A percentile compares a stretch with the other conserved stretches of the same genome.
Evolutionary conservation across 1,140 invertebrate species (phyloP).

Genomic region (Caerostris darwini): DNA sequence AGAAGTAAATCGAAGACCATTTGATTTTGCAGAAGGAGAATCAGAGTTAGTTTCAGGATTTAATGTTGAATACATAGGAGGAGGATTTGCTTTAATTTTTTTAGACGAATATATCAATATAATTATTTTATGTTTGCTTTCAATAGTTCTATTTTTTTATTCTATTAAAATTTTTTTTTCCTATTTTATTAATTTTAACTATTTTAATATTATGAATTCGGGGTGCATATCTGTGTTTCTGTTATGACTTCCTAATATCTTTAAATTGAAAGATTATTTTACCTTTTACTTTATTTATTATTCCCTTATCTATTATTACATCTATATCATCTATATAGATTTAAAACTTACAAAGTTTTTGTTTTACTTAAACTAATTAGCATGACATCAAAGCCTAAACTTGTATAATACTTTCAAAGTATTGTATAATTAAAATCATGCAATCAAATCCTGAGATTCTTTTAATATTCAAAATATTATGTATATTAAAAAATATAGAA

Average conservation of each 20-base stretch:
- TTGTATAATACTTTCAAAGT: conserved; percentile 4
- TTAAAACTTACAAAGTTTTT: conserved; percentile 58
- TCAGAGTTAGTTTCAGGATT: conserved; percentile 89
- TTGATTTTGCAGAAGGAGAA: conserved; percentile 90
- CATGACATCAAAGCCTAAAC: neutral
- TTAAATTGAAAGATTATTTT: conserved; percentile 84
- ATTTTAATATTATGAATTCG: conserved; percentile 85
- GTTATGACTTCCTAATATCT: conserved; percentile 86
- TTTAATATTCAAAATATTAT: conserved; percentile 82
- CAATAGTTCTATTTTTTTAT: conserved; percentile 40
- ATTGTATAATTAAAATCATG: neutral
- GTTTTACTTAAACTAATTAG: conserved; percentile 59
- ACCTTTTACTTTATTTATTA: conserved; percentile 83
- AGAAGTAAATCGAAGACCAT: conserved; percentile 88
- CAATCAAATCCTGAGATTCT: conserved; percentile 84
- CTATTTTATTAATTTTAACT: conserved; percentile 76
- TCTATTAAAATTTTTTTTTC: neutral
- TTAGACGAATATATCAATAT: conserved; percentile 87
- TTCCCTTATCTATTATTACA: neutral
- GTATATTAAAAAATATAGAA: conserved; percentile 83
- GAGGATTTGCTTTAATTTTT: conserved; percentile 85
- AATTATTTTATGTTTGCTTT: conserved; percentile 85
- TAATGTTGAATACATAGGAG: conserved; percentile 88
- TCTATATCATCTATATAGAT: neutral
- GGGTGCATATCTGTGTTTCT: conserved; percentile 84